These are phyloP conservation scores for Polylopha cassiicola DNA, from an alignment of 2,888 invertebrate genomes.

Conservation along the genomic window DNA sequence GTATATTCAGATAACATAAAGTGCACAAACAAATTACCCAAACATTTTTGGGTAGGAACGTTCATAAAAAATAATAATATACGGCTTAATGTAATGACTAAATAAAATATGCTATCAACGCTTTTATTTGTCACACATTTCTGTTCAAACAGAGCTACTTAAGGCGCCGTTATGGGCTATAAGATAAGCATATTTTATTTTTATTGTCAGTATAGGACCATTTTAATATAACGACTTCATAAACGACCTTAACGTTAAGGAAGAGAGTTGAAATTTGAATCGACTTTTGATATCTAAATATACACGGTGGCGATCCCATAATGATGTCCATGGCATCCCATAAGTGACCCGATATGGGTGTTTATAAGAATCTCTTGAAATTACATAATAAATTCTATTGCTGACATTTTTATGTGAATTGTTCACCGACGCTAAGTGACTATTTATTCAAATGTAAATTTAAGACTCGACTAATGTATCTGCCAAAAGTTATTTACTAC, in stretches of 20 bases:
- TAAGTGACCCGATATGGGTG: slow-evolving; percentile 20
- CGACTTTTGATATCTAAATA: neutral
- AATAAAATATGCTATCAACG: slow-evolving; percentile 27
- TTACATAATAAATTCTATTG: slow-evolving; percentile 17
- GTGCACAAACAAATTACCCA: slow-evolving; percentile 12
- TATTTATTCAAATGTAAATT: slow-evolving; percentile 11
- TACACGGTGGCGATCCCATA: slow-evolving; percentile 6
- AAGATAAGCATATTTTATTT: slow-evolving; percentile 55
- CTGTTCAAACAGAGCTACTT: slow-evolving; percentile 41
- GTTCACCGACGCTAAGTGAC: slow-evolving; percentile 15
- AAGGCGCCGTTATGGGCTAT: slow-evolving; percentile 42
- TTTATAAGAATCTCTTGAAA: slow-evolving; percentile 17
- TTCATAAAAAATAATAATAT: slow-evolving; percentile 14
- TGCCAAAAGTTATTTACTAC: neutral
- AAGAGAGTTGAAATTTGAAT: neutral
- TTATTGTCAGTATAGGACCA: slow-evolving; percentile 37
- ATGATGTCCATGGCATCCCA: slow-evolving; percentile 14
- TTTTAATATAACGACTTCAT: neutral
- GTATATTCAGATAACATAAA: no score
- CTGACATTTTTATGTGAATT: slow-evolving; percentile 17
- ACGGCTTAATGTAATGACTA: slow-evolving; percentile 16
- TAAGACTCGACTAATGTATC: no score
- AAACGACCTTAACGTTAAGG: neutral
- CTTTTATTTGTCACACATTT: slow-evolving; percentile 44
- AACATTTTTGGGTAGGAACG: slow-evolving; percentile 1